Conservation (phyloP, 2,797 vertebrate genomes). For the Fistularia commersonii region DNA sequence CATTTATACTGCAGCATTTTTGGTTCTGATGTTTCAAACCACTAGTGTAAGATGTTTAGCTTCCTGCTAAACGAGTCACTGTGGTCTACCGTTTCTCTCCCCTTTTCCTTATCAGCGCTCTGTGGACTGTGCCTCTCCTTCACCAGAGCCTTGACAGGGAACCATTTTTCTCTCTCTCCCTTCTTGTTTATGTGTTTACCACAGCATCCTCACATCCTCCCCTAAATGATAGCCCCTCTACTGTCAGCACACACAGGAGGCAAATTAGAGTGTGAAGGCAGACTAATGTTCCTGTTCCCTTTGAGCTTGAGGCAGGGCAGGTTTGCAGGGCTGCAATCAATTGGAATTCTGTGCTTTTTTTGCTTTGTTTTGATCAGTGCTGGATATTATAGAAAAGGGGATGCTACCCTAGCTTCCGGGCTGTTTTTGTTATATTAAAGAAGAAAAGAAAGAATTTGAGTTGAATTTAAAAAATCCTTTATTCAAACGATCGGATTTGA, state of each 20-base stretch:
- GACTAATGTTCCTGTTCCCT: constrained; percentile 34
- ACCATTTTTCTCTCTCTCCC: constrained; percentile 41
- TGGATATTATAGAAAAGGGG: constrained; percentile 46
- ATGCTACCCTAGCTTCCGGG: constrained; percentile 26
- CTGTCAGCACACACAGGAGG: constrained; percentile 66
- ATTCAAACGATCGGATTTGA: too few relatives aligned
- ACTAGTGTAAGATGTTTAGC: constrained; percentile 50
- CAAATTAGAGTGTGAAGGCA: constrained; percentile 64
- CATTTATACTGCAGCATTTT: constrained; percentile 20
- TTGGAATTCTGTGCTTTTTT: constrained; percentile 55
- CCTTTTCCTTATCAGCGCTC: constrained; percentile 56
- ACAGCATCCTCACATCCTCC: constrained; percentile 46
- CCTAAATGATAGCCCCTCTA: constrained; percentile 63
- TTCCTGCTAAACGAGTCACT: constrained; percentile 54
- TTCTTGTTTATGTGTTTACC: constrained; percentile 71
- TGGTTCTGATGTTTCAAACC: constrained; percentile 27
- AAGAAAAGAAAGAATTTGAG: constrained; percentile 8
- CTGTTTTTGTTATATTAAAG: constrained; percentile 38
- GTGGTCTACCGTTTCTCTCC: constrained; percentile 45
- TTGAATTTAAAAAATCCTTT: too few relatives aligned
- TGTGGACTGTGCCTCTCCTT: constrained; percentile 54
- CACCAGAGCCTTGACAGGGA: constrained; percentile 59
- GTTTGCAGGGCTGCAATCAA: constrained; percentile 34
- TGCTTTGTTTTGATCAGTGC: constrained; percentile 58
- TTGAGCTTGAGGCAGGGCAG: constrained; percentile 16